Percentiles rank a stretch among this genome's conserved stretches.
phyloP scores from a whole-genome alignment of 2,888 invertebrate species.

The Conus canariensis region DNA sequence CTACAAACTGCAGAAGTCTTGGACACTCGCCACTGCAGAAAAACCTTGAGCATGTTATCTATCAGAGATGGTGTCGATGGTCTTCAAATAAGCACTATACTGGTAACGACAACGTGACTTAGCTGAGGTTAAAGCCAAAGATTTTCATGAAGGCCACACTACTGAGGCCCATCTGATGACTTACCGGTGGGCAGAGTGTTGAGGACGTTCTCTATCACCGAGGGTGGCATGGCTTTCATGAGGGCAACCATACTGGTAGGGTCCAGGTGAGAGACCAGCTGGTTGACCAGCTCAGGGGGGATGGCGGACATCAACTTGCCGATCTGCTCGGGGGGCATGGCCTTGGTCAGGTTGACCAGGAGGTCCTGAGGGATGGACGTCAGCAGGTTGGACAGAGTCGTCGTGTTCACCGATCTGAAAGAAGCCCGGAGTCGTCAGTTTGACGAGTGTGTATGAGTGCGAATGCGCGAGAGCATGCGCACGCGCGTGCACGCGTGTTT shows the following conservation, averaged over 20 bases:
- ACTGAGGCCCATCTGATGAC: neutral
- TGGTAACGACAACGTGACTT: neutral
- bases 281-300: conserved; percentile 36
- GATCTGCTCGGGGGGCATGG: conserved; percentile 40
- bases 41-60: neutral
- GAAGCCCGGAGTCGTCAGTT: neutral
- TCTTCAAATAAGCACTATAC: neutral
- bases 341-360: conserved; percentile 36
- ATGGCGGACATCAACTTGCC: conserved; percentile 37
- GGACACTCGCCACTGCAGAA: too few species aligned
- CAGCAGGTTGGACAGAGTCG: conserved; percentile 37
- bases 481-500: too few species aligned
- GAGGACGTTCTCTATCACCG: conserved; percentile 38
- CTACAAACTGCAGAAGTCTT: too few species aligned
- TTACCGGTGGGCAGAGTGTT: conserved; percentile 32
- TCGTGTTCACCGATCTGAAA: conserved; percentile 36
- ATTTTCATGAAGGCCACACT: neutral
- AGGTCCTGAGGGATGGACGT: conserved; percentile 31
- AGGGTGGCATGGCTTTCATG: conserved; percentile 41
- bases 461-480: too few species aligned
- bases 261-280: conserved; percentile 32
- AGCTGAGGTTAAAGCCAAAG: neutral
- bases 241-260: conserved; percentile 36
- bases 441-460: neutral
- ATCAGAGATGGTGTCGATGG: neutral